These are phyloP conservation scores for Butorides virescens DNA, from an alignment of 2,113 vertebrate genomes.

Conservation along the genomic window DNA sequence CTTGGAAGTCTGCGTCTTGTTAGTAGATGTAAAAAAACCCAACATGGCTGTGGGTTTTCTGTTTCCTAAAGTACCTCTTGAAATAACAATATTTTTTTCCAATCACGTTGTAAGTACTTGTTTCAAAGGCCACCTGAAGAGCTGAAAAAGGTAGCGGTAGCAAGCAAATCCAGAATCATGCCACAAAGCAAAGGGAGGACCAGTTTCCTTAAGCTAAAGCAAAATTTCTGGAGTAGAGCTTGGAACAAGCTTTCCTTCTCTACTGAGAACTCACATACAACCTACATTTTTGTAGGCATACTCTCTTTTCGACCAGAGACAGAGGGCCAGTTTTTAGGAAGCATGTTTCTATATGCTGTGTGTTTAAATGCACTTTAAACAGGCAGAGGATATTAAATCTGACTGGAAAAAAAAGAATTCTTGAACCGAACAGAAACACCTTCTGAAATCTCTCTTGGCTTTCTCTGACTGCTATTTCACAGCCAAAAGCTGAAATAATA, in stretches of 20 bases:
- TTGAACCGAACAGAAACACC: neutral
- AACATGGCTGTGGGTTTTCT: neutral
- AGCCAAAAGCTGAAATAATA: neutral
- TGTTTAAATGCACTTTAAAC: neutral
- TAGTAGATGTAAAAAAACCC: neutral
- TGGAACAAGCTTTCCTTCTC: neutral
- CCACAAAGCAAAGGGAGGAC: neutral
- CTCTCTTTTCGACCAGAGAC: neutral
- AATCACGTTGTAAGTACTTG: neutral
- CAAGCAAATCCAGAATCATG: neutral
- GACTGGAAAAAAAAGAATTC: neutral
- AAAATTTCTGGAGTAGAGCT: neutral
- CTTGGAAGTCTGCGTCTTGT: neutral
- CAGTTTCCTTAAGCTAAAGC: neutral
- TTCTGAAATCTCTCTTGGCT: neutral
- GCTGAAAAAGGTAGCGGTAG: neutral
- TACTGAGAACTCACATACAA: neutral
- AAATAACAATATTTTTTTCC: neutral
- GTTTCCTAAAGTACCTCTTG: neutral
- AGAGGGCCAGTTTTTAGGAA: neutral
- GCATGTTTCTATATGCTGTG: rapidly evolving
- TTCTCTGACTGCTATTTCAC: neutral
- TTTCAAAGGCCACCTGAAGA: neutral
- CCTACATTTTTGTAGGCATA: neutral
- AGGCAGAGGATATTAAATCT: neutral